Base-by-base conservation (phyloP, 2,797 vertebrate species). In the Danio kyathit region DNA sequence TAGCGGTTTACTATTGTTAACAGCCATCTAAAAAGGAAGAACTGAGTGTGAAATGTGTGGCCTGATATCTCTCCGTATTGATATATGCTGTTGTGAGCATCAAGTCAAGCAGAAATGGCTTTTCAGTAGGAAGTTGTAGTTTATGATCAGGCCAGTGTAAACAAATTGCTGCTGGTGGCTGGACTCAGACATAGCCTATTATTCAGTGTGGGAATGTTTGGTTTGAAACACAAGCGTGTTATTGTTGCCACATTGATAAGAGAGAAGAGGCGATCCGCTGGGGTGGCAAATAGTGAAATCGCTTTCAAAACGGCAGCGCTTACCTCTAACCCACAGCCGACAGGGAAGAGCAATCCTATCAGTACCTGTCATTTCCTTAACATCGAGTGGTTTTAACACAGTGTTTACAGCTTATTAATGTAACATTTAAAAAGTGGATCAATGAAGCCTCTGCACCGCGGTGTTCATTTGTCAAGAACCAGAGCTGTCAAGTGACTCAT, bases 141-240 rank as follows among this genome's bases (percentile, higher is more conserved):
- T 93, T 91, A 93, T 91, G 93, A 92, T 92, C 90, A 92, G 89
- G 93, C 94, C 91, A 94, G 89, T 94, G 93, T 88, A 93, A 95
- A 93, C 94, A 93, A 56, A 90, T 90, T 90, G 92, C 91, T 93
- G 92, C 89, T 92, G 85, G 88, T 94, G 92, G 94, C 93, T 93
- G 88, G 88, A 63, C 92, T 94, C 89, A 93, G 93, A 95, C 91
- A 94, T 91, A 92, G 92, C 91, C 94, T 93, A 86, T 95, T 95
- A 93, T 95, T 93, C 92, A 92, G 92, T 95, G 96, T 97, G 97
- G 95, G 97, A 96, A 98, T 97, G 96, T 98, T 99, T 98, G 94
- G 95, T 96, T 96, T 96, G 95, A 95, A 96, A 95, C 93, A 93
- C 94, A 95, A 95, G 96, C 92, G 88, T 97, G 97, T 98, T 97